These are phyloP conservation scores for Plusia festucae DNA, from an alignment of 2,888 invertebrate species.

Conservation along the genomic window DNA sequence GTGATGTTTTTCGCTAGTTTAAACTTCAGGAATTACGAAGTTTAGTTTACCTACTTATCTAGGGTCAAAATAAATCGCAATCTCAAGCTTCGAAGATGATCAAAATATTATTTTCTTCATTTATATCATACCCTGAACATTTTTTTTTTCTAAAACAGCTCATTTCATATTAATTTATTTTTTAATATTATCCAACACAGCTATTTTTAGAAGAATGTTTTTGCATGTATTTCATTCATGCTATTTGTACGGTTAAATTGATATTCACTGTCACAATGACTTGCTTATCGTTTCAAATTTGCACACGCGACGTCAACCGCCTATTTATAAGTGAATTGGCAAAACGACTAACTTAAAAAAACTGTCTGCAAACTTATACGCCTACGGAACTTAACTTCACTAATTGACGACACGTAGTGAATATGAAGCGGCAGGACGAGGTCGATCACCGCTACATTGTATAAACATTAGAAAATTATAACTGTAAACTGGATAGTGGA, in stretches of 20 bases:
- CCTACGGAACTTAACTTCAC: constrained; percentile 22
- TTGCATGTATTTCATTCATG: constrained; percentile 25
- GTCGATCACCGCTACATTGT: constrained; percentile 2
- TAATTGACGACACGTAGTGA: constrained; percentile 20
- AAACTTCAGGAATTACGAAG: too few relatives aligned
- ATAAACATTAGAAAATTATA: neutral
- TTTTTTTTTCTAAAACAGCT: too few relatives aligned
- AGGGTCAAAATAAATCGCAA: too few relatives aligned
- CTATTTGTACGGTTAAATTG: constrained; percentile 54
- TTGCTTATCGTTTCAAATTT: constrained; percentile 43
- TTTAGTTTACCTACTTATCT: too few relatives aligned
- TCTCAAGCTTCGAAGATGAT: too few relatives aligned
- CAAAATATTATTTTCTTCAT: too few relatives aligned
- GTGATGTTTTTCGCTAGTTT: too few relatives aligned
- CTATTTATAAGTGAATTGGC: constrained; percentile 7
- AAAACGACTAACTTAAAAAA: constrained; percentile 6
- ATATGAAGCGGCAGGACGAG: constrained; percentile 12
- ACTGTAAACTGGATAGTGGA: neutral
- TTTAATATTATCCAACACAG: too few relatives aligned
- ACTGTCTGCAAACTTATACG: constrained; percentile 10
- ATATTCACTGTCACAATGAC: constrained; percentile 60
- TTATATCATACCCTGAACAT: too few relatives aligned
- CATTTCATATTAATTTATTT: too few relatives aligned
- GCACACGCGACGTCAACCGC: constrained; percentile 31
- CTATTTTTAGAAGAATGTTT: neutral